Conservation (phyloP, 2,113 vertebrate species). For the Aix galericulata region DNA sequence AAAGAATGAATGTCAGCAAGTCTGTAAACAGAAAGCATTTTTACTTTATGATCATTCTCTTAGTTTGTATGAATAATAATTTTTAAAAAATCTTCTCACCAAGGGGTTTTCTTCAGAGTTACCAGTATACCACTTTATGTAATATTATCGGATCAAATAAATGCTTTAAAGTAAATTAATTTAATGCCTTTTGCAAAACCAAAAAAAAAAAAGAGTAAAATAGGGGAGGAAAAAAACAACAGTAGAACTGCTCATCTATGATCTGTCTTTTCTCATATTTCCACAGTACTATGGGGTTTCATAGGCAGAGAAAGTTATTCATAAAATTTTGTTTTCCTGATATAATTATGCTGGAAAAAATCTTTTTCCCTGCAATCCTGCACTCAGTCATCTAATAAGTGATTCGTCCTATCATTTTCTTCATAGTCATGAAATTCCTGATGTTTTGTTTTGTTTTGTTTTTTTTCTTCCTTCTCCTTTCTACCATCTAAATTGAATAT, state of each 20-base stretch:
- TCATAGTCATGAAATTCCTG: background rate
- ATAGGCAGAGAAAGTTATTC: background rate
- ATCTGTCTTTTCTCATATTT: background rate
- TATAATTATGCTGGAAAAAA: background rate
- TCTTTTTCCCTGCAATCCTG: background rate
- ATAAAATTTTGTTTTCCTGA: background rate
- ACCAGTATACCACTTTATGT: background rate
- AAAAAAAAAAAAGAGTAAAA: background rate
- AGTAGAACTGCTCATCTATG: background rate
- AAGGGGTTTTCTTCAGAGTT: background rate
- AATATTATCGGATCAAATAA: background rate
- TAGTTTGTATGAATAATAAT: background rate
- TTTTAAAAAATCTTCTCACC: background rate
- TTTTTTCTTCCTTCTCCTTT: background rate
- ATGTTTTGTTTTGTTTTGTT: too few relatives aligned
- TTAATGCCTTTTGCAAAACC: background rate
- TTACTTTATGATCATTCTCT: background rate
- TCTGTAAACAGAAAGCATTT: background rate
- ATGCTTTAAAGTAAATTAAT: background rate
- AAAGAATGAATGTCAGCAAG: background rate
- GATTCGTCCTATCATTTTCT: background rate
- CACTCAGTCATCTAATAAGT: background rate
- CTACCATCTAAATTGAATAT: background rate
- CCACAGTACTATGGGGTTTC: background rate
- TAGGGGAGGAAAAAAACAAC: too few relatives aligned